Conservation (phyloP, 1,140 invertebrate species). For the Drosophila athabasca region DNA sequence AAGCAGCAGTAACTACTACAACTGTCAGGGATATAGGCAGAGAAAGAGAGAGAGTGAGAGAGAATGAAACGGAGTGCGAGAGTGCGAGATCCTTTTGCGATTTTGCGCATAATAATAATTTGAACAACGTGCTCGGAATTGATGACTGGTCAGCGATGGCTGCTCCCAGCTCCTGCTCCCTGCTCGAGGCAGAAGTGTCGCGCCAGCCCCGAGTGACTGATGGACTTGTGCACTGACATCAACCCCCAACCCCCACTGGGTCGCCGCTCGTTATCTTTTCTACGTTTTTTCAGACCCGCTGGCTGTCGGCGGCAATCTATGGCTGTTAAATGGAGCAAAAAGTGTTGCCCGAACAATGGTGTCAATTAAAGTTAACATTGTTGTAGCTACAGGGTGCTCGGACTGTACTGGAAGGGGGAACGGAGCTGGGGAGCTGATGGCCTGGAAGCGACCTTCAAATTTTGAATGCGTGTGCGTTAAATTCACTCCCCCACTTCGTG, state of each 20-base stretch:
- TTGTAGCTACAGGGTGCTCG: conserved; percentile 41
- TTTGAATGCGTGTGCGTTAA: conserved; percentile 59
- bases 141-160: conserved; percentile 66
- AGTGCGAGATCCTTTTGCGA: conserved; percentile 76
- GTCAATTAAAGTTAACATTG: conserved; percentile 81
- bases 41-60: neutral
- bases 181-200: conserved; percentile 57
- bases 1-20: conserved; percentile 53
- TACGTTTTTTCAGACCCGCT: conserved; percentile 25
- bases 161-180: conserved; percentile 21
- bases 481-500: conserved; percentile 20
- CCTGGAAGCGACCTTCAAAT: conserved; percentile 49
- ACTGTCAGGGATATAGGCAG: conserved; percentile 1
- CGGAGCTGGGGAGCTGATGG: too few species aligned
- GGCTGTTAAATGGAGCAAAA: conserved; percentile 81
- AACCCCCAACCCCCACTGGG: neutral
- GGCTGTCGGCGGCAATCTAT: conserved; percentile 70
- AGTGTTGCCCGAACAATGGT: conserved; percentile 79
- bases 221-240: conserved; percentile 56
- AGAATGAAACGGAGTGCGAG: neutral
- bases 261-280: conserved; percentile 48
- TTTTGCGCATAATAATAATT: conserved; percentile 83
- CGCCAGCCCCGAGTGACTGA: conserved; percentile 66
- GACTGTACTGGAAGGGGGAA: too few species aligned
- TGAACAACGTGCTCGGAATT: conserved; percentile 77